These are phyloP conservation scores for Deilephila porcellus DNA, from an alignment of 2,888 invertebrate genomes.

Conservation along the genomic window DNA sequence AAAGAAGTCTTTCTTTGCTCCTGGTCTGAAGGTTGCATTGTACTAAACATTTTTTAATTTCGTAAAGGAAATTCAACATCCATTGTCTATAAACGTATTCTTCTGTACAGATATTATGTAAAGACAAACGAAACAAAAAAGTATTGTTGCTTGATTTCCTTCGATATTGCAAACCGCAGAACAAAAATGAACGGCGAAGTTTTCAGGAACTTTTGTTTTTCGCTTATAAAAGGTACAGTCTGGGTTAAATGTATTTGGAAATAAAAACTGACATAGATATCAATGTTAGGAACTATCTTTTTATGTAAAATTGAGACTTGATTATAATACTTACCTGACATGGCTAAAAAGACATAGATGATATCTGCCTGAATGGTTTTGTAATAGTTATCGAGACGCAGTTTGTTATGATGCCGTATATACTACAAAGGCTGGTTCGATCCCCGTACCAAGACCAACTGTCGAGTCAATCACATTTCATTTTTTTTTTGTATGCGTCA, in stretches of 20 bases:
- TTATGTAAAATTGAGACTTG: too few species aligned
- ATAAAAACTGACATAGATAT: background rate
- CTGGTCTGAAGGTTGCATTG: background rate
- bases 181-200: constrained; percentile 18
- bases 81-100: constrained; percentile 19
- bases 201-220: constrained; percentile 24
- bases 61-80: background rate
- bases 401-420: too few species aligned
- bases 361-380: too few species aligned
- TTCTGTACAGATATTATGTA: constrained; percentile 17
- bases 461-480: too few species aligned
- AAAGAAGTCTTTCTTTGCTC: too few species aligned
- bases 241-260: background rate
- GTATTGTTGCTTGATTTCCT: constrained; percentile 20
- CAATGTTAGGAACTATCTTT: too few species aligned
- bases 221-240: constrained; percentile 18
- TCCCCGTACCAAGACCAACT: too few species aligned
- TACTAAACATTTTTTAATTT: background rate
- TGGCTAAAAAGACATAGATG: background rate
- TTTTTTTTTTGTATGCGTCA: too few species aligned
- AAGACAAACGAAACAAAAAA: constrained; percentile 22
- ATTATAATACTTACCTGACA: background rate
- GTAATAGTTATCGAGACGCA: too few species aligned
- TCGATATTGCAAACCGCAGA: constrained; percentile 24
- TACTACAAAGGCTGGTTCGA: too few species aligned